phyloP scores from a whole-genome alignment of 1,140 invertebrate genomes.

The Pygmarrhopalites habei region DNA sequence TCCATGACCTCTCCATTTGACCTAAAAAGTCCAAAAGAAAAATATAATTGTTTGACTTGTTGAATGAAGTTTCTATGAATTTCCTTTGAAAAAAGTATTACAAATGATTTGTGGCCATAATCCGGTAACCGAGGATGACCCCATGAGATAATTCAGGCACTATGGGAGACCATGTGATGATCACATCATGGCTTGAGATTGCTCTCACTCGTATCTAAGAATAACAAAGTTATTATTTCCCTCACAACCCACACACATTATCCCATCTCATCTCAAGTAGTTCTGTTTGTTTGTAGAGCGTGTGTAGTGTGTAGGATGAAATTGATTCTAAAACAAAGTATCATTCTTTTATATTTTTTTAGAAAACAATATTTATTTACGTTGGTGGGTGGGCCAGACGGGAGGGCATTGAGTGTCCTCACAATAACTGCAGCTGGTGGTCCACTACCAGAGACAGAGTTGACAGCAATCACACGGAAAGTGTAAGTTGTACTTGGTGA shows the following conservation, averaged over 20 bases:
- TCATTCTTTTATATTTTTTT: too few relatives aligned
- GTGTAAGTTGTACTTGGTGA: constrained; percentile 22
- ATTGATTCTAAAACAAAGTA: too few relatives aligned
- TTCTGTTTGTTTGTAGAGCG: not conserved
- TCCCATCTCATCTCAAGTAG: not conserved
- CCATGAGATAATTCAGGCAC: not conserved
- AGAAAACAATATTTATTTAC: too few relatives aligned
- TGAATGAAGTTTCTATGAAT: not conserved
- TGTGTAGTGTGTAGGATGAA: not conserved
- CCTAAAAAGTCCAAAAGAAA: not conserved
- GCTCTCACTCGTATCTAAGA: not conserved
- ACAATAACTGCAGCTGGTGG: constrained; percentile 18
- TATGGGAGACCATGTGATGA: not conserved
- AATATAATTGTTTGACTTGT: not conserved
- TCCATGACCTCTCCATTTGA: too few relatives aligned
- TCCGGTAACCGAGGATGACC: not conserved
- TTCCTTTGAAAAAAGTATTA: too few relatives aligned
- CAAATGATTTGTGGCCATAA: not conserved
- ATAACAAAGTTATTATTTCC: not conserved
- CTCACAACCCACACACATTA: not conserved
- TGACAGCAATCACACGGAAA: constrained; percentile 33
- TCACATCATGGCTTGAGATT: not conserved
- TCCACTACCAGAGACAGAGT: constrained; percentile 33
- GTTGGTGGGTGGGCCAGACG: constrained; percentile 22
- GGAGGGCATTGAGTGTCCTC: constrained; percentile 24